These are phyloP conservation scores for Mellilla xanthometata DNA, from an alignment of 2,888 invertebrate genomes.

Conservation along the genomic window DNA sequence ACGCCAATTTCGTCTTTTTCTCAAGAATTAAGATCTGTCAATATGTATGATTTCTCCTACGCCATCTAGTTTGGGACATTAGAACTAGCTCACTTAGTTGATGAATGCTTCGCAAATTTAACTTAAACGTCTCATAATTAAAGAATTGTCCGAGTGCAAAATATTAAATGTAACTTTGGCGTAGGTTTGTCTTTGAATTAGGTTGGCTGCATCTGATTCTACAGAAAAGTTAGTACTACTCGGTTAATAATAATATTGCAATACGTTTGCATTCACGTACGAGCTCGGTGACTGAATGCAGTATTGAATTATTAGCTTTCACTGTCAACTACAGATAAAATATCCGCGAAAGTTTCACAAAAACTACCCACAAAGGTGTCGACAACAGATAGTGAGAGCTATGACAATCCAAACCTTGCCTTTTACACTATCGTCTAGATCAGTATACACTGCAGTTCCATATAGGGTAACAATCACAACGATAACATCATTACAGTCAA, in stretches of 20 bases:
- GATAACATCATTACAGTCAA: constrained; percentile 37
- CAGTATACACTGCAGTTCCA: constrained; percentile 13
- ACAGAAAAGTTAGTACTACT: too few species aligned
- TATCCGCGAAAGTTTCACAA: constrained; percentile 45
- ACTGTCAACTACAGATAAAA: constrained; percentile 46
- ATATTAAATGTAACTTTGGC: too few species aligned
- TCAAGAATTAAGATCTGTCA: too few species aligned
- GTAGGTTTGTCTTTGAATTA: too few species aligned
- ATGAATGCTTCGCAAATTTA: too few species aligned
- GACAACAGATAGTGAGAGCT: constrained; percentile 35
- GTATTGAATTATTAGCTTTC: constrained; percentile 43
- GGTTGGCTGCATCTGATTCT: too few species aligned
- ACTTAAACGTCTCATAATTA: too few species aligned
- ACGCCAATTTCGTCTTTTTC: too few species aligned
- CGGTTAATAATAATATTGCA: background rate
- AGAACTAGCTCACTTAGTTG: too few species aligned
- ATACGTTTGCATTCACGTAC: constrained; percentile 12
- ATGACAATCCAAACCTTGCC: constrained; percentile 17
- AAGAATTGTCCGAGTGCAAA: too few species aligned
- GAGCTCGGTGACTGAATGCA: constrained; percentile 37
- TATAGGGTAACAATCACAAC: constrained; percentile 16
- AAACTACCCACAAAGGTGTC: constrained; percentile 39
- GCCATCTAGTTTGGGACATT: too few species aligned
- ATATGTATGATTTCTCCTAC: too few species aligned
- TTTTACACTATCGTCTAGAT: constrained; percentile 3